Percentiles rank a stretch among this genome's conserved stretches.
Conservation (phyloP, 2,113 vertebrate genomes). For the Ctenodactylus gundi region DNA sequence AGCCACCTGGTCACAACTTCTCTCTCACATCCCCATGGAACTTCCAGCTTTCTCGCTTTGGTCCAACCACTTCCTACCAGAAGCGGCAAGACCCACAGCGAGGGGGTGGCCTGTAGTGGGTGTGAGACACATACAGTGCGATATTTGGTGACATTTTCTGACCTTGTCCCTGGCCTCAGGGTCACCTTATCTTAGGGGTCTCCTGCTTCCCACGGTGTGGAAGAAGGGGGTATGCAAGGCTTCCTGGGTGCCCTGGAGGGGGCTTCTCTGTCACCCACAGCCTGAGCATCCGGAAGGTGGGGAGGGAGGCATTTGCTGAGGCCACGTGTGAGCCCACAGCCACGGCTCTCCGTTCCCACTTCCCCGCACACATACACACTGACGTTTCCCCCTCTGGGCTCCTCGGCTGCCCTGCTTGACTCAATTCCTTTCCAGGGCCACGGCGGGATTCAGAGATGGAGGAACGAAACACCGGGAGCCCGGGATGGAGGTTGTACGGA, state of each 20-base stretch:
- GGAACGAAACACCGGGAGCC: not conserved
- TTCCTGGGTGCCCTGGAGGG: not conserved
- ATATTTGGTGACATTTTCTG: slow-evolving; percentile 68
- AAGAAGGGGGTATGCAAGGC: not conserved
- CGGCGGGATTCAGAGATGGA: not conserved
- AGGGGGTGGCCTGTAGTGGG: not conserved
- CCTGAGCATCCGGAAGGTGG: slow-evolving; percentile 31
- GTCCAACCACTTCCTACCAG: not conserved
- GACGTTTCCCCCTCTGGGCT: not conserved
- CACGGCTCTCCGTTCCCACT: not conserved
- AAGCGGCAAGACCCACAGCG: not conserved
- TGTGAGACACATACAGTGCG: not conserved
- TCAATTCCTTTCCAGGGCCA: slow-evolving; percentile 12
- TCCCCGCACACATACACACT: not conserved
- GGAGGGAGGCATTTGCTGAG: slow-evolving; percentile 29
- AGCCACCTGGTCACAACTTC: not conserved
- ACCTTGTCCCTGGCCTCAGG: slow-evolving; percentile 74
- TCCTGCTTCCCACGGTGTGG: not conserved
- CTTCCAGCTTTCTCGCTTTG: not conserved
- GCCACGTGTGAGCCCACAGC: slow-evolving; percentile 62
- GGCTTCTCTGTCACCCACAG: not conserved
- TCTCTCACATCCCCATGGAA: not conserved
- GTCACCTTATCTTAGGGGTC: slow-evolving; percentile 52
- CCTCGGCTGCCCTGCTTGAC: not conserved
- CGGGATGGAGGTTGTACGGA: not conserved